Conservation (phyloP, 2,888 invertebrate species). For the Eledone cirrhosa region DNA sequence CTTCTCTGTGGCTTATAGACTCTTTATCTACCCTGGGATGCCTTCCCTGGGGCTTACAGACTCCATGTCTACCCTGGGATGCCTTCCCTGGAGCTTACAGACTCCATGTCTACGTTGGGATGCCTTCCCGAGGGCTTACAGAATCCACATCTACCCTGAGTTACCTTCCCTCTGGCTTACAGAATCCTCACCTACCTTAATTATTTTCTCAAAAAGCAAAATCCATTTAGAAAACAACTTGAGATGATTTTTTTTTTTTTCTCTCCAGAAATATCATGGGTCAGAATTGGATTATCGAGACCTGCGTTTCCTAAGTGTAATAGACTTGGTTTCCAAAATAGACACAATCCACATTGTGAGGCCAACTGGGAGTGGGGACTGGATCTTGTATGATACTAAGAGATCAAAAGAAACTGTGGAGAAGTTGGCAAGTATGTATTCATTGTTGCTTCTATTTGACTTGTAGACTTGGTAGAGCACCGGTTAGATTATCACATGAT, state of each 20-base stretch:
- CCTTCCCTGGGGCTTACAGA: too few species aligned
- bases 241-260: too few species aligned
- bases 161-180: too few species aligned
- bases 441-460: not conserved
- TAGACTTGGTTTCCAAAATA: constrained; percentile 51
- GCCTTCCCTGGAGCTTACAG: not conserved
- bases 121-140: not conserved
- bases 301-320: constrained; percentile 53
- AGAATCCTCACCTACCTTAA: too few species aligned
- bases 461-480: too few species aligned
- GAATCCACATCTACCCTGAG: too few species aligned
- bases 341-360: constrained; percentile 47
- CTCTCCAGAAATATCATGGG: constrained; percentile 26
- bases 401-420: not conserved
- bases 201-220: too few species aligned
- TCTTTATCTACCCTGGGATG: too few species aligned
- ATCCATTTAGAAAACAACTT: too few species aligned
- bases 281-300: constrained; percentile 44
- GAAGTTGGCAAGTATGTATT: constrained; percentile 24
- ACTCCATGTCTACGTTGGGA: not conserved
- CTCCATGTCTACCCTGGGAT: too few species aligned
- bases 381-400: constrained; percentile 50
- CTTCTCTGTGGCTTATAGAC: too few species aligned
- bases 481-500: too few species aligned
- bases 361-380: constrained; percentile 54